Base-by-base conservation (phyloP, 2,797 vertebrate species). In the Kryptolebias ocellatus region DNA sequence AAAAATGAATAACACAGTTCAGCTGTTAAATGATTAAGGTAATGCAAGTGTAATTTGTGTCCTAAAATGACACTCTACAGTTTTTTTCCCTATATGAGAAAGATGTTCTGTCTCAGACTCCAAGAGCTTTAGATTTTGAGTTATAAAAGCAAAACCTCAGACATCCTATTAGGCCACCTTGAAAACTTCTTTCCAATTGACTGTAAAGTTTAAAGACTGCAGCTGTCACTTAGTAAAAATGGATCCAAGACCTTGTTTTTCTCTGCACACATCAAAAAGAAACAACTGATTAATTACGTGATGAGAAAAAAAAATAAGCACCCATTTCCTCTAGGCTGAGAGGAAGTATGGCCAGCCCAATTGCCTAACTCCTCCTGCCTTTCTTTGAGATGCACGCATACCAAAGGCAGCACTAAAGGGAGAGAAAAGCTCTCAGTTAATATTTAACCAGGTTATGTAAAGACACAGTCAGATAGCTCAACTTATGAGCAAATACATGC, bases 381-480 rank as follows among this genome's bases (percentile, higher is more conserved):
- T 54, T 27, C 64, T 47, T 63, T 17, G 51, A 69, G 45, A 72
- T 57, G 53, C 81, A 80, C 85, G 64, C 86, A 87, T 83, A 85
- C 83, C 83, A 90, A 81, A 84, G 77, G 73, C 74, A 28, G 56
- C 74, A 17, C 53, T 45, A 70, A 51, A 70, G 67, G 51, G 69
- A 53, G 77, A 84, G 79, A 87, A 84, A 81, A 76, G 67, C 79
- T 75, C 46, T 65, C 5, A 16, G 81, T 86, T 89, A 92, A 92
- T 88, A 82, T 88, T 88, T 90, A 83, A 87, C 82, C 85, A 80
- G 78, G 28, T 76, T 84, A 57, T 83, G 80, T 64, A 87, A 77
- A 88, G 85, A 82, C 56, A 15, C 42, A 64, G 63, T 76, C 71
- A 63, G 83, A 85, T 75, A 79, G 76, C 63, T 85, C 76, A 82